Base-by-base conservation (phyloP, 2,797 vertebrate species). In the Pangasius djambal region DNA sequence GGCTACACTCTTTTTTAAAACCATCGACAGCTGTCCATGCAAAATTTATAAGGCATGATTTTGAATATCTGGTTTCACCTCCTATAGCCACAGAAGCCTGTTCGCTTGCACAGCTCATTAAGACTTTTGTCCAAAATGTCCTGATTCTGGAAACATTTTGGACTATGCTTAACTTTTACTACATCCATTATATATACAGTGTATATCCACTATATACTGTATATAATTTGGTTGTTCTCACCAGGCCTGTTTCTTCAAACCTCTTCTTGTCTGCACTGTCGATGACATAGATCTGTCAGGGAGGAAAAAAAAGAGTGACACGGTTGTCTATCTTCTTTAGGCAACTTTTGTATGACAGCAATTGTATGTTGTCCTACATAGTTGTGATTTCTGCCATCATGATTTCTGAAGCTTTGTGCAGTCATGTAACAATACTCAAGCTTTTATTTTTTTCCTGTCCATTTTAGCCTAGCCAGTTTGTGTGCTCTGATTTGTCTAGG, bases 181-280 rank as follows among this genome's bases (percentile, higher is more conserved):
- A 25, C 25, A 83, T 65, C 22, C 25, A 40, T 65, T 65, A 6
- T 20, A 48, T 82, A 57, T 79, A 37, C 18, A 57, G n/a, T 59
- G 31, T 22, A 37, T 61, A 82, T 37, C 20, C 34, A 40, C 44
- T 52, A 0, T 28, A 63, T 83, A 63, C 20, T 63, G 81, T n/a
- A 20, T 48, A 44, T 63, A 61, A 59, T 44, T 57, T 37, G 28
- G 48, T 61, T 18, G 67, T 77, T 65, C 95, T 92, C 95, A 98
- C 97, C 97, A 97, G 95, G 87, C 97, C 97, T 0, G 97, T 98
- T 95, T 97, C 97, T 91, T 98, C 97, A 13, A 98, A 98, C 67
- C 97, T 95, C 94, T 98, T 98, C 94, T 97, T 97, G 93, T 98
- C 97, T 5, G 97, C 96, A 0, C 97, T 98, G 95, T 98, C 97